phyloP scores from a whole-genome alignment of 2,113 vertebrate genomes.

The human region DNA sequence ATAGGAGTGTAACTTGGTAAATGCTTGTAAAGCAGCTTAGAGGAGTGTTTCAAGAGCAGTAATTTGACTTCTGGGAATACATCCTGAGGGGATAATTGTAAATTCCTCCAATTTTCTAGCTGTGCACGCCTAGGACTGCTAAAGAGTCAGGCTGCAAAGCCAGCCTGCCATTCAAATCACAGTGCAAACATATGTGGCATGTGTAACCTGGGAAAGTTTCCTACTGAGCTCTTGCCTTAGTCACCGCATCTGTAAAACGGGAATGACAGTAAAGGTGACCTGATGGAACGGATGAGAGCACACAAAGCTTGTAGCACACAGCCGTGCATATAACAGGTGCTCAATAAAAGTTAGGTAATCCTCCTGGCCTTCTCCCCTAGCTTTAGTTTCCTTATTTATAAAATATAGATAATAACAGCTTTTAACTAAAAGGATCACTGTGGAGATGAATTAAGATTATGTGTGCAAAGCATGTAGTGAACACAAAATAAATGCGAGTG shows the following conservation, averaged over 20 bases:
- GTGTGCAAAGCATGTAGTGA: background rate
- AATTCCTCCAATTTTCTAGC: background rate
- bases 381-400: background rate
- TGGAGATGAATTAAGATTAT: background rate
- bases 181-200: fast-evolving
- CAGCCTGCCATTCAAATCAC: background rate
- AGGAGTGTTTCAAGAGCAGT: background rate
- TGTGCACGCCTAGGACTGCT: background rate
- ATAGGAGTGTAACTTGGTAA: background rate
- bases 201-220: background rate
- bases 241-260: background rate
- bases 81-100: background rate
- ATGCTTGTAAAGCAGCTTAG: background rate
- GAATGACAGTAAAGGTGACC: background rate
- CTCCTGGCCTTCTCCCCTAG: background rate
- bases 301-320: fast-evolving
- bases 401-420: background rate
- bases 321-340: fast-evolving
- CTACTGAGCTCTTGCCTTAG: background rate
- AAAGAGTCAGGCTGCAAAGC: background rate
- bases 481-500: background rate
- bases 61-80: background rate
- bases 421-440: background rate
- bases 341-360: fast-evolving
- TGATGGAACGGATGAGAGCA: background rate